Percentiles rank a stretch among this genome's conserved stretches.
These are phyloP conservation scores for Holothuria leucospilota DNA, from an alignment of 53 echinoderm and acorn worm genomes.

Conservation along the genomic window DNA sequence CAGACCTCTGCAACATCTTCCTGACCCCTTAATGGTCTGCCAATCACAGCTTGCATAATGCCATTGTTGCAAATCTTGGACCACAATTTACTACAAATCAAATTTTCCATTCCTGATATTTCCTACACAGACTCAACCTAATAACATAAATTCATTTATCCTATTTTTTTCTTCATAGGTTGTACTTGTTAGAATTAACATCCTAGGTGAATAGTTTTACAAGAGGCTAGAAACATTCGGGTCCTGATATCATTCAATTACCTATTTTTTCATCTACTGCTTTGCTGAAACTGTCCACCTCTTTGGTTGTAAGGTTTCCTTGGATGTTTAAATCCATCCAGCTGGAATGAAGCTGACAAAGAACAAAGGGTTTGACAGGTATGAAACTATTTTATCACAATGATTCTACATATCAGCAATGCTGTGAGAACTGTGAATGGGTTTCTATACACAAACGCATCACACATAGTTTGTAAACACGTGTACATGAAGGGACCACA, in stretches of 20 bases:
- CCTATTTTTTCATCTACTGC: conserved; percentile 75
- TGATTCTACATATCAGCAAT: neutral
- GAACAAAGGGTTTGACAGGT: neutral
- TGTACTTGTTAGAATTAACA: no score
- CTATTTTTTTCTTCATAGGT: no score
- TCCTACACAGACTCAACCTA: no score
- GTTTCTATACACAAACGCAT: neutral
- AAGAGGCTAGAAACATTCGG: no score
- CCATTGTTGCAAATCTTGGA: no score
- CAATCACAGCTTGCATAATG: no score
- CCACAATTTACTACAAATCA: no score
- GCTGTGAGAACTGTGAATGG: neutral
- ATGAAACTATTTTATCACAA: neutral
- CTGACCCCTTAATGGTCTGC: no score
- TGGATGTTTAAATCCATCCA: conserved; percentile 87
- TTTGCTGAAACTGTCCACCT: conserved; percentile 72
- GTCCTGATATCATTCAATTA: conserved; percentile 5
- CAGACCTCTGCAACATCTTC: no score
- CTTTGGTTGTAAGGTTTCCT: conserved; percentile 64
- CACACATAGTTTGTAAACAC: neutral
- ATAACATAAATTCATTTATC: no score
- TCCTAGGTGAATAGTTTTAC: no score
- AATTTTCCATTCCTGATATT: no score
- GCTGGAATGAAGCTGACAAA: conserved; percentile 80
- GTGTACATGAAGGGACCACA: neutral